Conservation (phyloP, 2,888 invertebrate species). For the Stegana nigrithorax region DNA sequence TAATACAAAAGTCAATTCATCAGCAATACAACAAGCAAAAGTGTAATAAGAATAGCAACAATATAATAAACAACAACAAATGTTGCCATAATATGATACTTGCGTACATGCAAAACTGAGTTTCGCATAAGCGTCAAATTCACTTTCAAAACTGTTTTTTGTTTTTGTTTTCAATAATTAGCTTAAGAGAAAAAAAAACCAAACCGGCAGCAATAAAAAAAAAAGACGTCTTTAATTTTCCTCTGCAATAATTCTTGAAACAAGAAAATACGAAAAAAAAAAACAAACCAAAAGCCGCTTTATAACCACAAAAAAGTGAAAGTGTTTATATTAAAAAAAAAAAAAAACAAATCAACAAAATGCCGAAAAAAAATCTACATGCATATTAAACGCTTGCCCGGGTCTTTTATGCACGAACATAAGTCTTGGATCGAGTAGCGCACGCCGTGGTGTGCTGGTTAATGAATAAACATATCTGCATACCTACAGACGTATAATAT, state of each 20-base stretch:
- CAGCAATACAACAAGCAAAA: background rate
- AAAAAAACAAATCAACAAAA: background rate
- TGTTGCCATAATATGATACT: no score
- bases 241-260: constrained; percentile 41
- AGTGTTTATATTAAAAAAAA: constrained; percentile 38
- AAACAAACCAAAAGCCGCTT: constrained; percentile 23
- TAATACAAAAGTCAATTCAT: background rate
- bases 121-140: no score
- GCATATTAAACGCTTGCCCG: constrained; percentile 5
- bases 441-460: no score
- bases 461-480: no score
- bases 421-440: no score
- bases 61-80: background rate
- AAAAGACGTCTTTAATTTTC: constrained; percentile 25
- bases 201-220: constrained; percentile 43
- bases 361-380: background rate
- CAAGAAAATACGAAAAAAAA: constrained; percentile 19
- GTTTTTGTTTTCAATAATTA: no score
- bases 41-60: background rate
- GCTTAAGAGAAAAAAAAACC: no score
- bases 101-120: no score
- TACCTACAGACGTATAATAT: background rate
- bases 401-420: constrained; percentile 7
- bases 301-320: constrained; percentile 45
- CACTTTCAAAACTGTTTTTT: no score